Evolutionary conservation across 2,113 vertebrate species (phyloP), one percentile per base, ranked within the genome.

Genomic region (Chloropsis hardwickii): DNA sequence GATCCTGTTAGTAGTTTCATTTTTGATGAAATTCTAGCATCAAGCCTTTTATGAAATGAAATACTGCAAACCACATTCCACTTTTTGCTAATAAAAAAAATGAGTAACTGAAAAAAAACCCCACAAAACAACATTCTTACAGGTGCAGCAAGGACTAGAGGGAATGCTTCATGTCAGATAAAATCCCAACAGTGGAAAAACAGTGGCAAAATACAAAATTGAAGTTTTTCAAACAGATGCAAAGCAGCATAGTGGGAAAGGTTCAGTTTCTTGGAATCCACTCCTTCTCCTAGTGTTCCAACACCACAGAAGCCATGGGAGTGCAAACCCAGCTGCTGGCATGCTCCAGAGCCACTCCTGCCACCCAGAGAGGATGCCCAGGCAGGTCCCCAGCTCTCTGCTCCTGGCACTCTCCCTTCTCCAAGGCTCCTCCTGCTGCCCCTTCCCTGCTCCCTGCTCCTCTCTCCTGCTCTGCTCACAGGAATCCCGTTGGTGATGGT

Each of bases 271-370:
- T 23, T 20, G 31, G 48, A 85, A 66, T 3, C 31, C 27, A 11
- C 5, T 16, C 51, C 44, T 18, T n/a, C 69, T 24, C 6, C 0
- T 39, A 4, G 35, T 2, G 45, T 37, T 72, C 22, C 31, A 21
- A 44, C 53, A 25, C 0, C 50, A 50, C 25, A 18, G 64, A 5
- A 19, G 56, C 20, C 39, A 5, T 0, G 10, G 2, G 3, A 29
- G 70, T 0, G 6, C 2, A 45, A 50, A 2, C 7, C 5, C 86
- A 66, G 89, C 69, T n/a, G 50, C 0, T 7, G 0, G 4, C 10
- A 8, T 3, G 0, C 22, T 1, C 22, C 42, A 7, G 76, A 54
- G 20, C n/a, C 29, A 1, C 70, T 6, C 9, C 42, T 19, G 66
- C 3, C 12, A 0, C 8, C 56, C 64, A 37, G 37, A 37, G 16